Percentiles rank a stretch among this genome's conserved stretches.
Evolutionary conservation across 2,113 vertebrate species (phyloP).

Genomic region (Formicarius rufipectus): DNA sequence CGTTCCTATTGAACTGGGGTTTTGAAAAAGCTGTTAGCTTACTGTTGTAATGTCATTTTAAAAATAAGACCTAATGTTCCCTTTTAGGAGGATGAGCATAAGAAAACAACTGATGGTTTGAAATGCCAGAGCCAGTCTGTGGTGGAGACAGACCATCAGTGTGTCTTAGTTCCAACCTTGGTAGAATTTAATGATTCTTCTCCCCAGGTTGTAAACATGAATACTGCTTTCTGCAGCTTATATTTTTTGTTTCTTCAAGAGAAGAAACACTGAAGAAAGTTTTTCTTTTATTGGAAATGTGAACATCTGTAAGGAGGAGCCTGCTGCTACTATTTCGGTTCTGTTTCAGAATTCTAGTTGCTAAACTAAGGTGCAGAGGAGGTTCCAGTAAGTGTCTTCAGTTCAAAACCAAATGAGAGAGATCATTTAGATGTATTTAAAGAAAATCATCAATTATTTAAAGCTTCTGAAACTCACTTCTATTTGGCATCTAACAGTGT

Average conservation of each 20-base stretch:
- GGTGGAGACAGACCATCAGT: neutral
- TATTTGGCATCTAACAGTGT: neutral
- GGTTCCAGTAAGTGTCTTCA: conserved; percentile 37
- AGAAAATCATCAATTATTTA: conserved; percentile 2
- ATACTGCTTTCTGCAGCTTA: conserved; percentile 3
- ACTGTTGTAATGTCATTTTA: neutral
- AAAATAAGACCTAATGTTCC: neutral
- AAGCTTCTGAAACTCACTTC: neutral
- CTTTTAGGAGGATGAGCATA: neutral
- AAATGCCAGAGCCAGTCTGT: neutral
- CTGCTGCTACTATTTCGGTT: conserved; percentile 41
- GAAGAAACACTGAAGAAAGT: neutral
- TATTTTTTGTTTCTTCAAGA: conserved; percentile 34
- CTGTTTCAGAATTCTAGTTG: conserved; percentile 37
- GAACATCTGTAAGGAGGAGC: conserved; percentile 62
- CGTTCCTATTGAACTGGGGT: neutral
- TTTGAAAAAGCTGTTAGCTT: neutral
- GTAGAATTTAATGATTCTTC: neutral
- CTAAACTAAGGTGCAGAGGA: conserved; percentile 41
- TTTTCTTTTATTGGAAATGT: neutral
- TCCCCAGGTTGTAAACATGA: neutral
- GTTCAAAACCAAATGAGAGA: conserved; percentile 31
- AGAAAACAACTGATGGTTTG: neutral
- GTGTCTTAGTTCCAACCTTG: neutral
- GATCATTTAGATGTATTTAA: conserved; percentile 20